phyloP scores from a whole-genome alignment of 2,888 invertebrate genomes.

The Dendrolimus houi region DNA sequence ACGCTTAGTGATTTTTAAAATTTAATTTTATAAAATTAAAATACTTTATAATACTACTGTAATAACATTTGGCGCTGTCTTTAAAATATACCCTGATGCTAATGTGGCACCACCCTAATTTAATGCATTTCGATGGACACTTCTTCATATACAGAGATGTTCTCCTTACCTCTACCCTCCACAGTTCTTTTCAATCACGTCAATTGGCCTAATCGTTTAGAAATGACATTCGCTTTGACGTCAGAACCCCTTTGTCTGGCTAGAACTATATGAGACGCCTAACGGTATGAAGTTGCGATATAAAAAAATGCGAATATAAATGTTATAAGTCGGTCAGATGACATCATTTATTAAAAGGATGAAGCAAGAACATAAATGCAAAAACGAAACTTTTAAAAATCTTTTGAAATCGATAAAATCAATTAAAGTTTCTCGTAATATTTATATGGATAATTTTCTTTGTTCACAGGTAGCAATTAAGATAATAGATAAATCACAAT shows the following conservation, averaged over 20 bases:
- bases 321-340: slow-evolving; percentile 3
- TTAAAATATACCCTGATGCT: too few relatives aligned
- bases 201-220: slow-evolving; percentile 62
- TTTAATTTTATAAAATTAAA: too few relatives aligned
- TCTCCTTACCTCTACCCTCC: too few relatives aligned
- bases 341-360: slow-evolving; percentile 1
- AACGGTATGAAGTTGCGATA: slow-evolving; percentile 44
- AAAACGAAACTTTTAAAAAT: not conserved
- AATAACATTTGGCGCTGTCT: too few relatives aligned
- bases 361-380: not conserved
- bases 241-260: slow-evolving; percentile 55
- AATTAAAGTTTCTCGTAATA: too few relatives aligned
- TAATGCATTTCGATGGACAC: too few relatives aligned
- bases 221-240: slow-evolving; percentile 62
- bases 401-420: not conserved
- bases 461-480: slow-evolving; percentile 91
- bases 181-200: slow-evolving; percentile 13
- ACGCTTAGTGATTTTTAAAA: too few relatives aligned
- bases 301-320: slow-evolving; percentile 11
- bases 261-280: slow-evolving; percentile 36
- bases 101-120: too few relatives aligned
- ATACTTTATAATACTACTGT: too few relatives aligned
- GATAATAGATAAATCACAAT: slow-evolving; percentile 95
- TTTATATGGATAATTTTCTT: slow-evolving; percentile 5
- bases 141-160: too few relatives aligned